A percentile compares a stretch with the other conserved stretches of the same genome.
These are phyloP conservation scores for Xestia xanthographa DNA, from an alignment of 2,888 invertebrate genomes.

Conservation along the genomic window DNA sequence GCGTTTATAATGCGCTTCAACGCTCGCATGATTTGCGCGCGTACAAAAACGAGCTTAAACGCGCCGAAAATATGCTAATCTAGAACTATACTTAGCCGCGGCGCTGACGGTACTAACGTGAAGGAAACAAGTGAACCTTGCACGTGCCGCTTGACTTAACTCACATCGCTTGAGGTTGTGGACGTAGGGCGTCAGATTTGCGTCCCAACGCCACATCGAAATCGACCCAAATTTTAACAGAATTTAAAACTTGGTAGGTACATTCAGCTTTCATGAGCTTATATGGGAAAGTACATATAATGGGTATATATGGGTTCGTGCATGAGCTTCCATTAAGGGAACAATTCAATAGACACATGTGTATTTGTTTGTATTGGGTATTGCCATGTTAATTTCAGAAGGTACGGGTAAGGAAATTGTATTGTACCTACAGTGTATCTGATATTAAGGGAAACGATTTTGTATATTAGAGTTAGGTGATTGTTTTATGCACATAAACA, in stretches of 20 bases:
- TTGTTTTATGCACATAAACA: not conserved
- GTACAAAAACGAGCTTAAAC: not conserved
- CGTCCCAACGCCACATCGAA: not conserved
- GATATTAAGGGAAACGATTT: conserved; percentile 13
- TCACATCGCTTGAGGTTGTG: not conserved
- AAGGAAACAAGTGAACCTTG: not conserved
- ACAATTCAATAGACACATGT: conserved; percentile 21
- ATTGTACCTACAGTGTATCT: conserved; percentile 9
- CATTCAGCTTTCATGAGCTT: not conserved
- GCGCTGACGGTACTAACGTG: not conserved
- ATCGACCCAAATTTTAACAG: conserved; percentile 19
- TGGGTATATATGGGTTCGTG: not conserved
- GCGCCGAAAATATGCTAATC: not conserved
- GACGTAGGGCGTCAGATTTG: not conserved
- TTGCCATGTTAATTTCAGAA: conserved; percentile 37
- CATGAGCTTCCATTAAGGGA: not conserved
- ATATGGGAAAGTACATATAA: not conserved
- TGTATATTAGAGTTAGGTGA: not conserved
- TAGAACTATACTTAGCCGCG: not conserved
- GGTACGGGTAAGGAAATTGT: not conserved
- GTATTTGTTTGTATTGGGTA: conserved; percentile 38
- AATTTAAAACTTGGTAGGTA: conserved; percentile 1
- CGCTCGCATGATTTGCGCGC: not conserved
- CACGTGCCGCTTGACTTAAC: not conserved
- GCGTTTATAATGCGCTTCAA: not conserved